Percentiles rank a stretch among this genome's conserved stretches.
These are phyloP conservation scores for Polydrusus cervinus DNA, from an alignment of 2,888 invertebrate genomes.

Conservation along the genomic window DNA sequence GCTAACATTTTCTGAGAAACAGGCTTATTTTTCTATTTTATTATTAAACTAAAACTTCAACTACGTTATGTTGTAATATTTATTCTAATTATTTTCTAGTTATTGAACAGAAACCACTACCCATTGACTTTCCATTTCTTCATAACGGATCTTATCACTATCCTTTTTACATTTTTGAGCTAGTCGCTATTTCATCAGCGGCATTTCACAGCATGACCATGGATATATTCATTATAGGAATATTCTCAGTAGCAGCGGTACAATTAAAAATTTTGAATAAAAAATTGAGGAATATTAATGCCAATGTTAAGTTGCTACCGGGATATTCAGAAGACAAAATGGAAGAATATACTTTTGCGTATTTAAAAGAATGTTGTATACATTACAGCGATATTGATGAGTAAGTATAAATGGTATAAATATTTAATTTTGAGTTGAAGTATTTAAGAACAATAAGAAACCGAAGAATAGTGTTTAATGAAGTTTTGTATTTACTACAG, in stretches of 20 bases:
- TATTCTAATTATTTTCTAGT: conserved; percentile 8
- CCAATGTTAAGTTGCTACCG: conserved; percentile 8
- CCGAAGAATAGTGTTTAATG: too few species aligned
- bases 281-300: conserved; percentile 35
- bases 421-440: too few species aligned
- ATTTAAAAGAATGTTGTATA: conserved; percentile 40
- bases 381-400: conserved; percentile 49
- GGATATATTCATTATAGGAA: conserved; percentile 33
- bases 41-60: not conserved
- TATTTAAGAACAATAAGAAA: too few species aligned
- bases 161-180: conserved; percentile 40
- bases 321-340: not conserved
- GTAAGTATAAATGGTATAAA: conserved; percentile 41
- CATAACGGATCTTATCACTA: conserved; percentile 44
- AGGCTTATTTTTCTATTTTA: too few species aligned
- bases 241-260: conserved; percentile 23
- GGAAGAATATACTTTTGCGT: conserved; percentile 23
- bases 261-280: conserved; percentile 46
- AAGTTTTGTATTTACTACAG: too few species aligned
- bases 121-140: conserved; percentile 51
- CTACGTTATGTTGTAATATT: not conserved
- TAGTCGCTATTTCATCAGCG: not conserved
- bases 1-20: too few species aligned
- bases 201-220: conserved; percentile 32
- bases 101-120: conserved; percentile 28